Evolutionary conservation across 2,888 invertebrate genomes (phyloP).

Genomic region (Drosophila dives): DNA sequence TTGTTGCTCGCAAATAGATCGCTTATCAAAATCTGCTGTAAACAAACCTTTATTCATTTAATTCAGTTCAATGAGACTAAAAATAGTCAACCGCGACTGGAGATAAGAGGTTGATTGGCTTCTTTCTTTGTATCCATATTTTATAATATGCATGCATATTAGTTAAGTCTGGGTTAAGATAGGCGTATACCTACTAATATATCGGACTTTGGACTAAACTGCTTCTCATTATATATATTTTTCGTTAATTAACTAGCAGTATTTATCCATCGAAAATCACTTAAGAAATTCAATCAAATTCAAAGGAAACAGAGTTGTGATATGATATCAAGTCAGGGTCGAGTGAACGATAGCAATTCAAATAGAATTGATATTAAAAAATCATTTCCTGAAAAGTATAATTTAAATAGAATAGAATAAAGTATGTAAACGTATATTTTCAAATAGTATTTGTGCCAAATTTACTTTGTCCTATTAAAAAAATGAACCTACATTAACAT

Average conservation of each 20-base stretch:
- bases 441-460: neutral
- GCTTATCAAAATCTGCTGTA: slow-evolving; percentile 61
- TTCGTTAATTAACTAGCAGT: neutral
- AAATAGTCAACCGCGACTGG: slow-evolving; percentile 9
- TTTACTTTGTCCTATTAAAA: neutral
- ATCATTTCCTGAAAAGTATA: neutral
- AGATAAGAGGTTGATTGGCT: slow-evolving; percentile 10
- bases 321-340: neutral
- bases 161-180: neutral
- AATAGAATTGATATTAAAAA: neutral
- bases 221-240: neutral
- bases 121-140: neutral
- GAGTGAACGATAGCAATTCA: neutral
- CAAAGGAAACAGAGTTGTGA: neutral
- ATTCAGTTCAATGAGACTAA: slow-evolving; percentile 26
- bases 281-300: neutral
- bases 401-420: neutral
- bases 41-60: slow-evolving; percentile 49
- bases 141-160: neutral
- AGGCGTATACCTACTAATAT: neutral
- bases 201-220: neutral
- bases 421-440: neutral
- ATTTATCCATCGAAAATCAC: neutral
- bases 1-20: slow-evolving; percentile 10
- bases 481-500: neutral